These are phyloP conservation scores for Cyanocitta stelleri DNA, from an alignment of 2,113 vertebrate genomes.

Conservation along the genomic window DNA sequence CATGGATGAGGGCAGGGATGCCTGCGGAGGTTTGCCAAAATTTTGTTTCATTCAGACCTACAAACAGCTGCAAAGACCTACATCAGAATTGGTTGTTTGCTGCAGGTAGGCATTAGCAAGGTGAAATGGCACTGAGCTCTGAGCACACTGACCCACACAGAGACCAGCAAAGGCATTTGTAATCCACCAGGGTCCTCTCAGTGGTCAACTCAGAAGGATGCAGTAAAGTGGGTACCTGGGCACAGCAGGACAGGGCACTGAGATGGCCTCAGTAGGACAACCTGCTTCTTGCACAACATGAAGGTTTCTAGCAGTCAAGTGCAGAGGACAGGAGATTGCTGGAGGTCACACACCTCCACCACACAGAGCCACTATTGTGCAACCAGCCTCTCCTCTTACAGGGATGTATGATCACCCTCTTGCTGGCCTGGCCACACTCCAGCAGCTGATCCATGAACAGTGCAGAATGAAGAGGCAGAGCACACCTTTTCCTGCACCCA, in stretches of 20 bases:
- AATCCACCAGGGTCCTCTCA: background rate
- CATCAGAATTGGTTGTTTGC: background rate
- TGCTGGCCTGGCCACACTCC: background rate
- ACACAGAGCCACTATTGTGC: background rate
- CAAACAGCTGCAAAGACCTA: background rate
- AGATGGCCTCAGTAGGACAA: background rate
- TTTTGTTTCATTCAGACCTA: background rate
- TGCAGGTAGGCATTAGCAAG: background rate
- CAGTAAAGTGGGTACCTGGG: background rate
- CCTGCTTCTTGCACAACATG: background rate
- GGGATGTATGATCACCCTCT: background rate
- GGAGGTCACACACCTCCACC: background rate
- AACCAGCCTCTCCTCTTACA: background rate
- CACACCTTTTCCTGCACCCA: background rate
- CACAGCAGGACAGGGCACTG: background rate
- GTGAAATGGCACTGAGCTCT: background rate
- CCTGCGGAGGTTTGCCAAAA: background rate
- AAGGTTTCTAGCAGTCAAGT: background rate
- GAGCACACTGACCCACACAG: background rate
- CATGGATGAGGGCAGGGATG: background rate
- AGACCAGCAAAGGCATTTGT: fast-evolving
- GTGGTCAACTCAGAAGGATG: background rate
- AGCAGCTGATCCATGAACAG: background rate
- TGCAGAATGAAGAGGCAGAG: background rate
- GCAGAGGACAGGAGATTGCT: background rate